Base-by-base conservation (phyloP, 2,113 vertebrate genomes). In the Apaloderma vittatum region DNA sequence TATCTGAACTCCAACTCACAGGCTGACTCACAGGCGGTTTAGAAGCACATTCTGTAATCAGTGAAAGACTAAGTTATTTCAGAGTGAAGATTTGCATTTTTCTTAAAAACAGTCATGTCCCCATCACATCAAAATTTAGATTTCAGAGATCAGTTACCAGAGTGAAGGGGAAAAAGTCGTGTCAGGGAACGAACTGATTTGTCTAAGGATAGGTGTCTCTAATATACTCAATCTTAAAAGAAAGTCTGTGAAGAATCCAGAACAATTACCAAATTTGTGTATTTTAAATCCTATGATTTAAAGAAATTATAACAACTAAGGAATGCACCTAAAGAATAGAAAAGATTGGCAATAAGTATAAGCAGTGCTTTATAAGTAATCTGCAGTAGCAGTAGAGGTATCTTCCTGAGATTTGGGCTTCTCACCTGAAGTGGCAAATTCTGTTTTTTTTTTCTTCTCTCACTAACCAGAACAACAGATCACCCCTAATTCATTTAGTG, bases 1-100 rank as follows among this genome's bases (percentile, higher is more conserved):
- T 90, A 91, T 91, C 89, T 95, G 95, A 95, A 96, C 95, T 97
- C 94, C 96, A 97, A 86, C 96, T 97, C 91, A 96, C 83, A 90
- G 71, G 37, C 92, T 96, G 95, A 96, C 93, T 97, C 95, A 97
- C 3, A 67, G 70, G 77, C 48, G 0, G 61, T 82, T 96, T 48
- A 84, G 90, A 97, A 96, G 97, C 95, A 94, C 61, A 91, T 91
- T 95, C 94, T 97, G 97, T 93, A 93, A 96, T 86, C 95, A 96
- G 88, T 91, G 97, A 97, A 97, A 97, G 95, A 95, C 77, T 76
- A 66, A 89, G 81, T 93, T 95, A 84, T 95, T 97, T 96, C 90
- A 97, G 95, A 97, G 80, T 92, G 91, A 97, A 97, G 87, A 97
- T 96, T 96, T 96, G 90, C 91, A 92, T 88, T 97, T 91, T 40